Base-by-base conservation (phyloP, 2,888 invertebrate genomes). In the Fabriciana adippe region DNA sequence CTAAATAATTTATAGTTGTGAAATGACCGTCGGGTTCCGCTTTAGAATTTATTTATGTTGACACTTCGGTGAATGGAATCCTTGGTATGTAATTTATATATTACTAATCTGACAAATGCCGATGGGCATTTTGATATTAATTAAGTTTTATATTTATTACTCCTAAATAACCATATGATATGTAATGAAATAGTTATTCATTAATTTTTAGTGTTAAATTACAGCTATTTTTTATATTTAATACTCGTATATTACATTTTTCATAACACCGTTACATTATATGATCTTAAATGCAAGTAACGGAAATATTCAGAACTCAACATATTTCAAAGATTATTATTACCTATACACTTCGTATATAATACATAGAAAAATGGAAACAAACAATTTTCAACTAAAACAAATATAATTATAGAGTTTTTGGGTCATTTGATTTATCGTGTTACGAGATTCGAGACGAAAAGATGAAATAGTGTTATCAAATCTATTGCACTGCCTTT, bases 1-100 rank as follows among this genome's bases (percentile, higher is more conserved):
- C 69, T 73, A 69, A 72, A 72, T 73, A 69, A 60, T 72, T 67
- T 56, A 47, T 47, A 50, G 56, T 73, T 68, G 69, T 66, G 62
- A 54, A 65, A 67, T 66, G 64, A 71, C 35, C 48, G 56, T 68
- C 72, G 50, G 67, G 67, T 72, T 70, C 68, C 66, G 61, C 53
- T 69, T 66, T 63, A 64, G 66, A 64, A 65, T 62, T 48, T 64
- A 70, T 64, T 66, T 31, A 53, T 55, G 50, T 48, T 64, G 64
- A 70, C 70, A 62, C 59, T 55, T 50, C 57, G 21, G 35, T 48
- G 48, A 53, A 59, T 15, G 59, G 63, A 60, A 62, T 63, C 64
- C 56, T 70, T 66, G 68, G 62, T 65, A 15, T 47, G 57, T 62
- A 48, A 70, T 70, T 70, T 57, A 65, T 57, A 55, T 50, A 59